Evolutionary conservation across 2,797 vertebrate genomes (phyloP).

Genomic region (Trematomus bernacchii): DNA sequence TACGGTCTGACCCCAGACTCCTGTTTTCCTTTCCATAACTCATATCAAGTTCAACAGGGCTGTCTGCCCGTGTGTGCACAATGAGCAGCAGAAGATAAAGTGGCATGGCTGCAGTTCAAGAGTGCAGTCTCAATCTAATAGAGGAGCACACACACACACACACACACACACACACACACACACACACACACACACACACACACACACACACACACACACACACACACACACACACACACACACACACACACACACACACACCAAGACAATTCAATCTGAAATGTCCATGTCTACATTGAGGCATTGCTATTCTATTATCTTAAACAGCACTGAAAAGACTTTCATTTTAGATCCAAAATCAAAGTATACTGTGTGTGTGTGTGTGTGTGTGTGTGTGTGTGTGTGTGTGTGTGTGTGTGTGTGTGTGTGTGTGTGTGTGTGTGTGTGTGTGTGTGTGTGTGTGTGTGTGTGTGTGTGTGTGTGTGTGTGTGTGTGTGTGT

Average conservation of each 20-base stretch:
- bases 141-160: constrained; percentile 29
- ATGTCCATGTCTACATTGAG: not conserved
- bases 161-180: constrained; percentile 9
- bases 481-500: constrained; percentile 4
- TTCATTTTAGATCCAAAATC: constrained; percentile 1
- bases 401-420: constrained; percentile 14
- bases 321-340: not conserved
- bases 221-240: too few relatives aligned
- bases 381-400: constrained; percentile 18
- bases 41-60: constrained; percentile 70
- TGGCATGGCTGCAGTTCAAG: constrained; percentile 59
- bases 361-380: not conserved
- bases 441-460: constrained; percentile 20
- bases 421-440: not conserved
- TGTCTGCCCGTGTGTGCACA: constrained; percentile 41
- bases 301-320: constrained; percentile 1
- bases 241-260: constrained; percentile 1
- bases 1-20: constrained; percentile 53
- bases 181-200: not conserved
- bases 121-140: constrained; percentile 63
- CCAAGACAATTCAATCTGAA: too few relatives aligned
- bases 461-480: constrained; percentile 9
- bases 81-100: constrained; percentile 58
- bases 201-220: not conserved
- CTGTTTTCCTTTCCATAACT: constrained; percentile 76